Evolutionary conservation across 2,113 vertebrate species (phyloP), one percentile per base, ranked within the genome.

Genomic region (Pluvianellus socialis): DNA sequence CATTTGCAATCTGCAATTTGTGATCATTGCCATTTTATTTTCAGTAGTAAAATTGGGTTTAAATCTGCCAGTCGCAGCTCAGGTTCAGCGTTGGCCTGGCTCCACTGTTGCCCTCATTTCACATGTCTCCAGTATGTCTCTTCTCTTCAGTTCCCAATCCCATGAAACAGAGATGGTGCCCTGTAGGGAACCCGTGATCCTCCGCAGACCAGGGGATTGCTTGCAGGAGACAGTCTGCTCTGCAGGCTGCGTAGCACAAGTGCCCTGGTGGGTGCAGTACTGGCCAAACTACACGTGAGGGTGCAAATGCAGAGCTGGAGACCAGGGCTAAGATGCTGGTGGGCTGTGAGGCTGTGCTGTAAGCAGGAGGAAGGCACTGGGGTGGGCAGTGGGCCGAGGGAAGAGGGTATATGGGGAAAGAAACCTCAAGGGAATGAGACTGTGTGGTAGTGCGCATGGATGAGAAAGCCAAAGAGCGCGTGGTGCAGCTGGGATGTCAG

Each of bases 261-360:
- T 4, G 10, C 26, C 38, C 38, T 42, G 17, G 12, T 30, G n/a
- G 32, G 44, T 38, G 24, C 42, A 55, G 32, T 12, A 42, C 10
- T 50, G 22, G 32, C 16, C 0, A 0, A 61, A 53, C 19, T 5
- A 15, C 32, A 49, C 2, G 1, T 42, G 12, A 61, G 30, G 6
- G 28, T 67, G 63, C 21, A 61, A 40, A 23, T 44, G 62, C 1
- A 4, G 24, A 84, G 42, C 21, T 45, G 40, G 22, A 86, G 35
- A 76, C 12, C 38, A 24, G 22, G 32, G 10, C 26, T 65, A 18
- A 63, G 49, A 28, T 15, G 40, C 13, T 52, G 58, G 6, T 30
- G 50, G 49, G 21, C 24, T 49, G 13, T 24, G 35, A 72, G 42
- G 24, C 47, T 67, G 14, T 8, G 0, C 3, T 70, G 21, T 5